Percentiles rank a stretch among this genome's conserved stretches.
These are phyloP conservation scores for Lepus europaeus DNA, from an alignment of 2,113 vertebrate genomes.

Conservation along the genomic window DNA sequence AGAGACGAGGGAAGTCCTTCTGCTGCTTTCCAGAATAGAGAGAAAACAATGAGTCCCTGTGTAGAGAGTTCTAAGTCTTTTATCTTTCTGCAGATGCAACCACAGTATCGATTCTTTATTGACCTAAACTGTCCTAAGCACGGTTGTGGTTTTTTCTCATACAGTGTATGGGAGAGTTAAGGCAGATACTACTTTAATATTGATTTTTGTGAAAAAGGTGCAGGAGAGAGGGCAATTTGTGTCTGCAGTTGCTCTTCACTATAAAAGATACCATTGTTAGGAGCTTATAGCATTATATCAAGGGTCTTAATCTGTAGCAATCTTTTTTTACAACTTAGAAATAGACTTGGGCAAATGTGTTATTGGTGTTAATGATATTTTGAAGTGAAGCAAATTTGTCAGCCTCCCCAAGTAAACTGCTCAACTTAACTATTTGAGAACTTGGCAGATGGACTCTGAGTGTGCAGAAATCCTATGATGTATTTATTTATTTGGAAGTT, in stretches of 20 bases:
- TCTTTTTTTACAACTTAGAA: conserved; percentile 91
- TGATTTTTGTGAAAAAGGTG: conserved; percentile 93
- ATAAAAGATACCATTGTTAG: conserved; percentile 92
- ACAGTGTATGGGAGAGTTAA: conserved; percentile 92
- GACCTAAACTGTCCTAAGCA: conserved; percentile 95
- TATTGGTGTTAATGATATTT: conserved; percentile 93
- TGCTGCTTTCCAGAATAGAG: conserved; percentile 88
- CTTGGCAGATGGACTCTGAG: conserved; percentile 82
- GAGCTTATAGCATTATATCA: conserved; percentile 91
- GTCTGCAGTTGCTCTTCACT: conserved; percentile 90
- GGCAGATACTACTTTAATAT: conserved; percentile 92
- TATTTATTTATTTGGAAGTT: conserved; percentile 72
- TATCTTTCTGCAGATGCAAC: conserved; percentile 95
- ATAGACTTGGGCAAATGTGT: conserved; percentile 91
- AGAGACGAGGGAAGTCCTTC: conserved; percentile 83
- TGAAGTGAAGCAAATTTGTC: conserved; percentile 91
- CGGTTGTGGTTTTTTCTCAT: conserved; percentile 92
- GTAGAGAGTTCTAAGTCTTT: conserved; percentile 94
- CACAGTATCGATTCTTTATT: conserved; percentile 98
- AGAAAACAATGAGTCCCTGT: conserved; percentile 90
- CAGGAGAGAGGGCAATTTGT: conserved; percentile 91
- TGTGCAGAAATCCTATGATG: conserved; percentile 76
- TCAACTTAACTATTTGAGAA: conserved; percentile 88
- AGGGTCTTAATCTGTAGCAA: conserved; percentile 91
- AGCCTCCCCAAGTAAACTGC: conserved; percentile 89